phyloP scores from a whole-genome alignment of 37 sponge, comb jelly and placozoan species.

The Diacarnus erythraeanus region DNA sequence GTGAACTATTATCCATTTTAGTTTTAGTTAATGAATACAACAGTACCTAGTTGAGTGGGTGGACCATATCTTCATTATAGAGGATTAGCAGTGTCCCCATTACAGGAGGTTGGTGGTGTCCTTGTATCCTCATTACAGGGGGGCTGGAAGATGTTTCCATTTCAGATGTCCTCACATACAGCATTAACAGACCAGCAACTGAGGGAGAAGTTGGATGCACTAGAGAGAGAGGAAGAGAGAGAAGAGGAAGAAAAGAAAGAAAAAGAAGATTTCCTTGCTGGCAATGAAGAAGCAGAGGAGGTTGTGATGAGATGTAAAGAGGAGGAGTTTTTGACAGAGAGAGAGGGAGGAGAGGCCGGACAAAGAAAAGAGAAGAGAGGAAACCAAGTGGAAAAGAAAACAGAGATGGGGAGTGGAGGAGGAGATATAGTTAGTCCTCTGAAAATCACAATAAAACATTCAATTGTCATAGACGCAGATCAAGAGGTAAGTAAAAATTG shows the following conservation, averaged over 20 bases:
- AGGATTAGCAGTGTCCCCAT: no score
- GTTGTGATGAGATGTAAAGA: constrained; percentile 23
- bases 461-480: background rate
- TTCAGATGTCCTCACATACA: no score
- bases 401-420: background rate
- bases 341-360: background rate
- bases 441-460: background rate
- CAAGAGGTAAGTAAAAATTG: background rate
- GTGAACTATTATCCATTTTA: no score
- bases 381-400: background rate
- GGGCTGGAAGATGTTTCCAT: no score
- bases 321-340: background rate
- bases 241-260: constrained; percentile 1
- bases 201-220: constrained; percentile 45
- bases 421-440: background rate
- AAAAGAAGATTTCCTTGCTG: no score
- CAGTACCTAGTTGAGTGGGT: no score
- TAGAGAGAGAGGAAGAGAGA: constrained; percentile 53
- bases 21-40: no score
- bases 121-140: no score
- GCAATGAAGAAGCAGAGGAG: background rate
- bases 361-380: background rate
- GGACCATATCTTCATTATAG: no score
- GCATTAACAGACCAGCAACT: background rate
- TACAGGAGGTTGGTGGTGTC: no score